These are phyloP conservation scores for Buphagus erythrorhynchus DNA, from an alignment of 2,797 vertebrate species.

Conservation along the genomic window DNA sequence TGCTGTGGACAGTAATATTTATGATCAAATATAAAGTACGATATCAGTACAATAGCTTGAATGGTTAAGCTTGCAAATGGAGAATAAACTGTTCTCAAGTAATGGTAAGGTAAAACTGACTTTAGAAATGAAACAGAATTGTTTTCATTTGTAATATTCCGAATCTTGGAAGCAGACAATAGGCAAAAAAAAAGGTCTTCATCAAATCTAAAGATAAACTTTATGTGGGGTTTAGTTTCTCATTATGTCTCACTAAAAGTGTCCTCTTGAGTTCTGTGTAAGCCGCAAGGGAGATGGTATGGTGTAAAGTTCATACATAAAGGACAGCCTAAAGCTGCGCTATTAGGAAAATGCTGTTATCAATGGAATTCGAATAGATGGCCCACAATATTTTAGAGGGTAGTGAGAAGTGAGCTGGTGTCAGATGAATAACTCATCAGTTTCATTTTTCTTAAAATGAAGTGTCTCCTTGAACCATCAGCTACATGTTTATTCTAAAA, in stretches of 20 bases:
- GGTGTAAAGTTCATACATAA: not conserved
- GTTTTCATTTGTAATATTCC: not conserved
- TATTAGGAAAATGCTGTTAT: not conserved
- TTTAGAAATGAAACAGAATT: not conserved
- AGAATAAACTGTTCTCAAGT: not conserved
- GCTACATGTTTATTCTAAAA: not conserved
- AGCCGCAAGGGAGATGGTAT: not conserved
- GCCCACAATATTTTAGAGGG: not conserved
- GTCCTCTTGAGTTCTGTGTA: not conserved
- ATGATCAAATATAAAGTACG: not conserved
- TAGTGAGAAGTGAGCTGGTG: not conserved
- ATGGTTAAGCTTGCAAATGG: not conserved
- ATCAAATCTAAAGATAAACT: not conserved
- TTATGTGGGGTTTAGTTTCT: not conserved
- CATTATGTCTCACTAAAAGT: not conserved
- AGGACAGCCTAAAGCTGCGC: not conserved
- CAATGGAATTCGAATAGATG: not conserved
- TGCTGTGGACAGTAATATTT: not conserved
- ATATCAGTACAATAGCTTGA: not conserved
- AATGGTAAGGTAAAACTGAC: not conserved
- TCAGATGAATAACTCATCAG: not conserved
- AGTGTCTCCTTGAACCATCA: not conserved
- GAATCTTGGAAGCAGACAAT: not conserved
- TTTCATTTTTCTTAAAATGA: slow-evolving; percentile 2
- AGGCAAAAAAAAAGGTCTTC: not conserved